Evolutionary conservation across 2,888 invertebrate species (phyloP), one percentile per base, ranked within the genome.

Genomic region (Pammene aurita): DNA sequence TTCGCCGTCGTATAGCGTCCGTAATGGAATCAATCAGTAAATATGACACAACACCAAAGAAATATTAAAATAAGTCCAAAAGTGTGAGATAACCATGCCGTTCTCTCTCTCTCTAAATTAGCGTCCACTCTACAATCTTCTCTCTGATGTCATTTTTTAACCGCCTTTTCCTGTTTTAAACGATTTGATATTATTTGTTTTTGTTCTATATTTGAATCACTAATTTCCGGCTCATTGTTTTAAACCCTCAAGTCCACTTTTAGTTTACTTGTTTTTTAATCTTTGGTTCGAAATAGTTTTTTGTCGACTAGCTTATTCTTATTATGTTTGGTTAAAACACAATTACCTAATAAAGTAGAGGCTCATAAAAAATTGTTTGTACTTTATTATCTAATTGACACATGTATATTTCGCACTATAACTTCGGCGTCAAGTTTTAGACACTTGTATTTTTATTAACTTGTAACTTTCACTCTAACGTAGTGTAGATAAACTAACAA

Each of bases 31-130:
- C 83, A 80, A 76, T 81, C 77, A 78, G 75, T 75, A 77, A 77
- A 84, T 85, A 87, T 87, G 86, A 90, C 89, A 89, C 87, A 88
- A 90, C 91, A 92, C 92, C 92, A 92, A 92, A 92, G 92, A 92
- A 86, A 87, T 88, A 87, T 84, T 84, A 85, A 82, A 83, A 75
- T 84, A 87, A 89, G 89, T 88, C 82, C 84, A 85, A 79, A 78
- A 73, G 80, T 80, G 84, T 84, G 85, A 84, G 82, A 79, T 83
- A 81, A 81, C 80, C 83, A 81, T 82, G 88, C 88, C 88, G 87
- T 87, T 84, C 83, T 87, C 83, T 46, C 35, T 84, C 83, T 87
- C 78, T 83, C 88, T 87, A 90, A 89, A 90, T 91, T 83, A 88
- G 87, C 89, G 88, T 89, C 87, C 83, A 76, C 67, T 78, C 78